phyloP scores from a whole-genome alignment of 2,113 vertebrate genomes.

The Orthonyx spaldingii region DNA sequence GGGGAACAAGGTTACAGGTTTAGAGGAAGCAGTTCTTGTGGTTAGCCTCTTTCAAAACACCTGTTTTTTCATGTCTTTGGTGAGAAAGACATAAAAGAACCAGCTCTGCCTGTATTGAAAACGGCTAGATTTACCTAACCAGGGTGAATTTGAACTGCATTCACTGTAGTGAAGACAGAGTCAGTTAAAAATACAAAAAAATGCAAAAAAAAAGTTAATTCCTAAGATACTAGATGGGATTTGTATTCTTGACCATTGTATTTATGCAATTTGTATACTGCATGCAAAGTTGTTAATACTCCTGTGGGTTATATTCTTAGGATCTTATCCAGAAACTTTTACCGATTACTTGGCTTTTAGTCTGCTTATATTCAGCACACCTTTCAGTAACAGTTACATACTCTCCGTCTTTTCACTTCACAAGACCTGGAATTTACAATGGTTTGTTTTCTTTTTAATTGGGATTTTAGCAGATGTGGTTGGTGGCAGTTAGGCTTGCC shows the following conservation, averaged over 20 bases:
- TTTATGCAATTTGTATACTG: neutral
- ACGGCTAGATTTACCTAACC: neutral
- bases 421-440: neutral
- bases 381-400: neutral
- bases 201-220: neutral
- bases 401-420: neutral
- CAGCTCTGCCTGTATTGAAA: neutral
- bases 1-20: neutral
- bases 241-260: neutral
- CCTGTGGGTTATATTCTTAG: neutral
- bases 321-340: neutral
- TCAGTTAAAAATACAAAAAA: neutral
- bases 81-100: neutral
- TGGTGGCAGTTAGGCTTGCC: neutral
- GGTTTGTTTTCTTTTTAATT: neutral
- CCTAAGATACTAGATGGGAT: accelerated
- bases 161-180: neutral
- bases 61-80: no score
- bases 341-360: neutral
- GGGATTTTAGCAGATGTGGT: neutral
- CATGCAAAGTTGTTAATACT: neutral
- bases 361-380: neutral
- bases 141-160: neutral
- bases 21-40: neutral
- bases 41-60: neutral